Evolutionary conservation across 2,888 invertebrate species (phyloP), one percentile per base, ranked within the genome.

Genomic region (Scaptodrosophila latifasciaeformis): DNA sequence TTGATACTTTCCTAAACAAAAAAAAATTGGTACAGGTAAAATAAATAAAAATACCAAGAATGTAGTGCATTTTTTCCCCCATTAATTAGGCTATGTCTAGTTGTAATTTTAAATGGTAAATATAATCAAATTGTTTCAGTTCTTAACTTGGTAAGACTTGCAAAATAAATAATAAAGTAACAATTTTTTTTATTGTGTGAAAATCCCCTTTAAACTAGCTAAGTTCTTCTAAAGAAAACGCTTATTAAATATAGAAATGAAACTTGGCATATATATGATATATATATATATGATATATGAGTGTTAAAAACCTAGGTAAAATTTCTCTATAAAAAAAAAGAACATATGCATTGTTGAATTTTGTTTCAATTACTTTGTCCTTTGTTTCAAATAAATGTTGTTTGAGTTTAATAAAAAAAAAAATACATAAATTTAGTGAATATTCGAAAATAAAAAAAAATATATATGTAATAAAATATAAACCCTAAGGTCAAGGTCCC

Each of bases 211-310:
- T 5, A 27, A 50, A 24, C 12, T 12, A 76, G 77, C 65, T 77
- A 75, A 66, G 76, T 79, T 81, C 79, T 79, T 81, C 79, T 81
- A 79, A 79, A 77, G 58, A 67, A 75, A 79, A 79, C 79, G 79
- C 81, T 79, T 79, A 81, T 81, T 79, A 81, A 77, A 65, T 75
- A 61, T 71, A 79, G 57, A 54, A 49, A 45, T 24, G 24, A 7
- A 24, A 7, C 40, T 45, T 49, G 45, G 49, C 18, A 34, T 18
- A 27, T 10, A 37, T 9, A 31, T 5, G 44, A 34, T n/a, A 42
- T 12, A 40, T 12, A 54, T 27, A 42, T 37, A 31, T 12, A 13
- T 15, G 13, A n/a, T 12, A 30, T 12, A 30, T 31, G 13, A 10
- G 30, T 30, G 30, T 31, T 31, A 31, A 31, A 30, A 10, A 30